Evolutionary conservation across 1,140 invertebrate genomes (phyloP), one percentile per base, ranked within the genome.

Genomic region (Rhopalosiphum padi): DNA sequence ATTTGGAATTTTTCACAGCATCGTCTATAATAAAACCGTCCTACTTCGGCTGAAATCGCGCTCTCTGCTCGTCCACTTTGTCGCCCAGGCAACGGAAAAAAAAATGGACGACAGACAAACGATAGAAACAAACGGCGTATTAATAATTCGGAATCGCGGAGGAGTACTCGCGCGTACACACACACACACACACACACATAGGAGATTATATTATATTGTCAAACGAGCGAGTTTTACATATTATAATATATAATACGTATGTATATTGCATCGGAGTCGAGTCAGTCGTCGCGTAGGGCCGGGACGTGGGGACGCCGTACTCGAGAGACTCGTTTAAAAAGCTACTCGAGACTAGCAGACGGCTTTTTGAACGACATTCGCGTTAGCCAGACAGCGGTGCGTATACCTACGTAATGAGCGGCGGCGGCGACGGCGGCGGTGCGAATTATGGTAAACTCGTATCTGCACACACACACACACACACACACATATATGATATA

Each of bases 311-410:
- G 30, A 18, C 15, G 43, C 43, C 6, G 51, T 46, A 53, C 35
- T 53, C 48, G 88, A 89, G 48, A 30, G 35, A 55, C 88, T 89
- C 48, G 48, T 89, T 89, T 89, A 89, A 89, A 89, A 89, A 89
- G 88, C 88, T 55, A 89, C 88, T 89, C 88, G 88, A 89, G 88
- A 89, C 88, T 89, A 25, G 88, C 88, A 89, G 88, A 89, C 88
- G 48, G 88, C n/a, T 89, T 89, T 89, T 89, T 41, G 48, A 89
- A 89, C 88, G 37, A 30, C 43, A 87, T 88, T 88, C n/a, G 48
- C 48, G n/a, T 88, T 88, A 48, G 85, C 85, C 85, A 41, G 37
- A 41, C 85, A 30, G 41, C 85, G 15, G n/a, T 37, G 35, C 21
- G 22, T 37, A 37, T 83, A n/a, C 86, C 48, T 88, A 35, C 87